Evolutionary conservation across 2,888 invertebrate species (phyloP).

Genomic region (Argyresthia goedartella): DNA sequence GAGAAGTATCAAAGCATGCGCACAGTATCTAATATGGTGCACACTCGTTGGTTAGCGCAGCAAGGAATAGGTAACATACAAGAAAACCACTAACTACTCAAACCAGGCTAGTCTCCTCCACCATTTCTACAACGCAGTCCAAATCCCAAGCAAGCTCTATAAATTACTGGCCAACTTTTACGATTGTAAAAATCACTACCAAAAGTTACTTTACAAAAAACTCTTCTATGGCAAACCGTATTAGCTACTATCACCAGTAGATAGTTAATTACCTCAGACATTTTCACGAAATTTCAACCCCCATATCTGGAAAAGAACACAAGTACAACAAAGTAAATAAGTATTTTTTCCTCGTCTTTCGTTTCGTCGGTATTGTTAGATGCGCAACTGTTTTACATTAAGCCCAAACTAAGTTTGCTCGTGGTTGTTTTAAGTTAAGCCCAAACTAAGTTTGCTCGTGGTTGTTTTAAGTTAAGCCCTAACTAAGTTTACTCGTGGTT

Average conservation of each 20-base stretch:
- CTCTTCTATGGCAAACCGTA: slow-evolving; percentile 33
- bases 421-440: too few relatives aligned
- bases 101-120: slow-evolving; percentile 30
- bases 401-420: slow-evolving; percentile 33
- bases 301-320: slow-evolving; percentile 71
- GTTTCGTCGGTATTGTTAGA: slow-evolving; percentile 28
- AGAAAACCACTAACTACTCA: slow-evolving; percentile 2
- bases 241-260: slow-evolving; percentile 67
- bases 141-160: slow-evolving; percentile 60
- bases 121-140: slow-evolving; percentile 28
- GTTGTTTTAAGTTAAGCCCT: too few relatives aligned
- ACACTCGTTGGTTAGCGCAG: too few relatives aligned
- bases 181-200: background rate
- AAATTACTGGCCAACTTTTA: background rate
- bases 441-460: too few relatives aligned
- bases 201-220: background rate
- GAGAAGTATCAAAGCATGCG: too few relatives aligned
- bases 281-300: slow-evolving; percentile 69
- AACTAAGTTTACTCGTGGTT: too few relatives aligned
- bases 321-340: slow-evolving; percentile 71
- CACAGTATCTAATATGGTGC: too few relatives aligned
- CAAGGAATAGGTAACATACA: background rate
- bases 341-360: slow-evolving; percentile 21
- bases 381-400: slow-evolving; percentile 65
- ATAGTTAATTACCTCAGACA: slow-evolving; percentile 70